Conservation (phyloP, 2,113 vertebrate species). For the Pachyramphus minor region DNA sequence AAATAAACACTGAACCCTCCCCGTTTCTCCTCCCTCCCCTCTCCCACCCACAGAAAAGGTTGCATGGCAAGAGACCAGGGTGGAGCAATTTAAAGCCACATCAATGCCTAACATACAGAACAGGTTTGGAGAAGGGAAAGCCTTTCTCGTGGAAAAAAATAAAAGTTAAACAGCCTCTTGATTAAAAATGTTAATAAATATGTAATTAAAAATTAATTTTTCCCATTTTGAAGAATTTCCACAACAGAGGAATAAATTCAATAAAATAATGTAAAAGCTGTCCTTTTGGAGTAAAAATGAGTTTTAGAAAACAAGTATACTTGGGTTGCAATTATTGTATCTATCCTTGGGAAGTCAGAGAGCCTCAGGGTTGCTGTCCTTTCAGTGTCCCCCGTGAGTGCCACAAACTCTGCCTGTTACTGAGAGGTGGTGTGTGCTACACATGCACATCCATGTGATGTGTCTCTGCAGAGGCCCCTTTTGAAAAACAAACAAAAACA, state of each 20-base stretch:
- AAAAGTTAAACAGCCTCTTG: not conserved
- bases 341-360: not conserved
- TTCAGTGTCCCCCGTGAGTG: not conserved
- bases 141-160: not conserved
- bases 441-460: not conserved
- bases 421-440: not conserved
- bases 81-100: conserved; percentile 28
- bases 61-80: not conserved
- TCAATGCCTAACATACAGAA: conserved; percentile 16
- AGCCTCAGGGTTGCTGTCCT: not conserved
- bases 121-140: not conserved
- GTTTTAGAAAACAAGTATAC: conserved; percentile 12
- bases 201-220: not conserved
- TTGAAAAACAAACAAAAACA: not conserved
- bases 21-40: not conserved
- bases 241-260: conserved; percentile 29
- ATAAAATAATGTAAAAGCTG: conserved; percentile 19
- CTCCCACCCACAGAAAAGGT: not conserved
- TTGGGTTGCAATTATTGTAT: not conserved
- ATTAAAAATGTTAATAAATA: conserved; percentile 41
- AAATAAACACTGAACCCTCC: conserved; percentile 28
- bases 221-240: conserved; percentile 3
- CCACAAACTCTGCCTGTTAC: not conserved
- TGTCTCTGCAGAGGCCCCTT: not conserved
- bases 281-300: conserved; percentile 34